A percentile compares a stretch with the other conserved stretches of the same genome.
Evolutionary conservation across 1,140 invertebrate genomes (phyloP).

Genomic region (Diachasma alloeum): DNA sequence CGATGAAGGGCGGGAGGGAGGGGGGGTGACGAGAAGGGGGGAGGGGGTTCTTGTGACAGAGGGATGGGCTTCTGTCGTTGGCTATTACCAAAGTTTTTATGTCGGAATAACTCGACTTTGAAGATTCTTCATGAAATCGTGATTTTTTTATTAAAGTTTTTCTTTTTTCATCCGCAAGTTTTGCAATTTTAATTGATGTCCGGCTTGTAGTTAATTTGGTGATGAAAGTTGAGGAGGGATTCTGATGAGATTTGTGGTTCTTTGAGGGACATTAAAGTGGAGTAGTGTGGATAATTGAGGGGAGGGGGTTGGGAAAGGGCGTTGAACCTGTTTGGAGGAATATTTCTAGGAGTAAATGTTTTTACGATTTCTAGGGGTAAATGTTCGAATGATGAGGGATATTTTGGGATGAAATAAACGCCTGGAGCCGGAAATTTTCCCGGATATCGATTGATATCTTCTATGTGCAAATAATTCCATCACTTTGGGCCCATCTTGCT

Average conservation of each 20-base stretch:
- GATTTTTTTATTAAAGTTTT: neutral
- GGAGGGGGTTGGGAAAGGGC: too few species aligned
- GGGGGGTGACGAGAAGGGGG: neutral
- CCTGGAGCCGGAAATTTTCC: too few species aligned
- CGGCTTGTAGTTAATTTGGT: neutral
- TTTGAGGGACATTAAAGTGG: too few species aligned
- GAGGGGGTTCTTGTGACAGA: neutral
- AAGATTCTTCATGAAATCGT: neutral
- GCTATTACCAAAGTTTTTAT: constrained; percentile 3
- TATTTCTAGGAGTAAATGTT: neutral
- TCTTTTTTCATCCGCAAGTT: neutral
- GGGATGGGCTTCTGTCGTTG: neutral
- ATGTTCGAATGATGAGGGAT: too few species aligned
- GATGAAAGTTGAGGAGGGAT: neutral
- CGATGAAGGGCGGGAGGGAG: neutral
- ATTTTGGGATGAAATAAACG: too few species aligned
- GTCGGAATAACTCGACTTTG: neutral
- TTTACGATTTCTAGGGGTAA: neutral
- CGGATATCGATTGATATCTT: too few species aligned
- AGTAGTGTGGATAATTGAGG: neutral
- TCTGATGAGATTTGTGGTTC: neutral
- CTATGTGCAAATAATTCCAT: too few species aligned
- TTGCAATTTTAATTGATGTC: neutral
- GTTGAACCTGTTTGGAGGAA: too few species aligned
- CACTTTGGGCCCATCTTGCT: too few species aligned